Evolutionary conservation across 2,888 invertebrate species (phyloP), one percentile per base, ranked within the genome.

Genomic region (Stenotaenia linearis): DNA sequence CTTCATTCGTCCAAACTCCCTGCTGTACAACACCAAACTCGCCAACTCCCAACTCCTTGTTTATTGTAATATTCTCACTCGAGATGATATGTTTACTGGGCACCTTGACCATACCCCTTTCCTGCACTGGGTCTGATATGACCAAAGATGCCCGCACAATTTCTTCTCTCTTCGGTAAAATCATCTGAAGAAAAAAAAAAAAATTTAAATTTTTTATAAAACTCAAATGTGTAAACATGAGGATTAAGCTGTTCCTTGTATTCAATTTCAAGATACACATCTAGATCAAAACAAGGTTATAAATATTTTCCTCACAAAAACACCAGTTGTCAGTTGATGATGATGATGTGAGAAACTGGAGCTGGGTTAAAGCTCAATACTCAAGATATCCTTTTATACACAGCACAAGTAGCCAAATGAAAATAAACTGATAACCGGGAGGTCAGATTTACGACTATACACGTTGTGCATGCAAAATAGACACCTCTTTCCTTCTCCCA

Each of bases 11-110:
- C 97, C 97, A 98, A 9, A 96, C 94, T 2, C 97, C 98, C 87
- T 97, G 98, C 85, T 97, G 97, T 0, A 99, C 98, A 15, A 96
- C 94, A 4, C 98, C 98, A 88, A 99, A 99, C 87, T 99, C 98
- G 15, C 99, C 98, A 84, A 93, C 93, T 32, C 98, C 98, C 80
- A 99, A 88, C 85, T 96, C 96, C 86, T 97, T 97, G 86, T 96
- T 96, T 76, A 97, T 93, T 80, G 93, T 92, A 84, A 98, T 96
- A 82, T 94, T 92, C 84, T 96, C 96, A 37, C 94, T 92, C 1
- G 93, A 92, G 85, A 95, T 95, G 82, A 96, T 93, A 86, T 97
- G 96, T 86, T 95, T 95, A 84, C 93, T 93, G 79, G 93, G 92
- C 78, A 92, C 91, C 83, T 90, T 84, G 83, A 89, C 87, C 82